Evolutionary conservation across 2,113 vertebrate species (phyloP).

Genomic region (Cephalopterus ornatus): DNA sequence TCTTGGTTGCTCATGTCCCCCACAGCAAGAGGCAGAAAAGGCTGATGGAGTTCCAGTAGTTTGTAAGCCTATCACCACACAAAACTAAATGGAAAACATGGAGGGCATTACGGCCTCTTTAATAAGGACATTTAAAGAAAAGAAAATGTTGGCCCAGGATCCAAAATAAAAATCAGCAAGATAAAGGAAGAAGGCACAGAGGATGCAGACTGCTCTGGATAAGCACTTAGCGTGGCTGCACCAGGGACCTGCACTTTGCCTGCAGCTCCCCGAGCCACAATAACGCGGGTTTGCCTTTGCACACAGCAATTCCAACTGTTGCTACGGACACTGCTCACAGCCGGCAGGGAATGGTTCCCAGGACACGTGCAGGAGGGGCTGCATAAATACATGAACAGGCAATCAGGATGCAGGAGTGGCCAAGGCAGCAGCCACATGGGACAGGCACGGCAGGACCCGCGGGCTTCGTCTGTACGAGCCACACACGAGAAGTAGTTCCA

Average conservation of each 20-base stretch:
- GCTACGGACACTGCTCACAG: neutral
- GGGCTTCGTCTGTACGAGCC: accelerated
- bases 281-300: neutral
- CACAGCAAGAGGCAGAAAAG: neutral
- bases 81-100: neutral
- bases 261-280: neutral
- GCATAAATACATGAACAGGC: neutral
- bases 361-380: neutral
- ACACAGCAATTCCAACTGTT: neutral
- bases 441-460: neutral
- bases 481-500: neutral
- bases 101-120: neutral
- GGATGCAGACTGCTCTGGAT: neutral
- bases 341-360: neutral
- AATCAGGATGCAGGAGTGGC: neutral
- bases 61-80: neutral
- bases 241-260: neutral
- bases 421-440: neutral
- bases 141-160: neutral
- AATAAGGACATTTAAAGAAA: neutral
- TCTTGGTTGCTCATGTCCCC: neutral
- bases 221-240: neutral
- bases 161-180: neutral
- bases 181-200: neutral
- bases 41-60: neutral